phyloP scores from a whole-genome alignment of 2,797 vertebrate species.

The Crenichthys baileyi region DNA sequence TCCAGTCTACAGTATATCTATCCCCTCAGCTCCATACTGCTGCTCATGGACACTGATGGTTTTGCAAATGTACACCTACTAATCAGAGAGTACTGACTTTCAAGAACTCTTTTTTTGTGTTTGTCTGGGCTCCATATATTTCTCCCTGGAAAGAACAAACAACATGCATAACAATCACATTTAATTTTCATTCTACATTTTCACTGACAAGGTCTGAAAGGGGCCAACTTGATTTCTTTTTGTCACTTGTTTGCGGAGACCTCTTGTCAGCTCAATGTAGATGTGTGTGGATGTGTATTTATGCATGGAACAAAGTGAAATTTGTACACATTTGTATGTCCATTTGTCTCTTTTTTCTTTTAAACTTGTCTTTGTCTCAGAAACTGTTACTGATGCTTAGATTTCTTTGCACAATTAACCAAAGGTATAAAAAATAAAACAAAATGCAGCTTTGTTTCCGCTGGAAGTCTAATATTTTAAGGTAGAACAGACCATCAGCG shows the following conservation, averaged over 20 bases:
- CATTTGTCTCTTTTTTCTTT: slow-evolving; percentile 24
- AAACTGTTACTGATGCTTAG: slow-evolving; percentile 80
- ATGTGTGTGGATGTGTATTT: slow-evolving; percentile 80
- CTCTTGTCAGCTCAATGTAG: slow-evolving; percentile 67
- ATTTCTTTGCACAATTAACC: slow-evolving; percentile 86
- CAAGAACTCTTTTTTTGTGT: background rate
- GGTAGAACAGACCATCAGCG: slow-evolving; percentile 49
- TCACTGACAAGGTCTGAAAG: slow-evolving; percentile 52
- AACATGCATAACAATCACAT: slow-evolving; percentile 31
- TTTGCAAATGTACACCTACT: background rate
- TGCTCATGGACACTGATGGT: background rate
- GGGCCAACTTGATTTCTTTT: slow-evolving; percentile 37
- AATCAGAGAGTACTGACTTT: background rate
- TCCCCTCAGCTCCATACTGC: background rate
- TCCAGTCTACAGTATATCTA: background rate
- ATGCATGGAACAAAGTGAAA: slow-evolving; percentile 80
- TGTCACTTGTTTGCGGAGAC: slow-evolving; percentile 54
- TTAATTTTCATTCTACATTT: slow-evolving; percentile 51
- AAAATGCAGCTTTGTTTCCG: slow-evolving; percentile 81
- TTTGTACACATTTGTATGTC: slow-evolving; percentile 67
- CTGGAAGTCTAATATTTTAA: slow-evolving; percentile 55
- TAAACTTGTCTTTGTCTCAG: slow-evolving; percentile 58
- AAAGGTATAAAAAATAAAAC: slow-evolving; percentile 77
- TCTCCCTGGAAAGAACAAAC: slow-evolving; percentile 50
- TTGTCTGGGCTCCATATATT: background rate